Base-by-base conservation (phyloP, 2,797 vertebrate species). In the Zenarchopterus dispar region DNA sequence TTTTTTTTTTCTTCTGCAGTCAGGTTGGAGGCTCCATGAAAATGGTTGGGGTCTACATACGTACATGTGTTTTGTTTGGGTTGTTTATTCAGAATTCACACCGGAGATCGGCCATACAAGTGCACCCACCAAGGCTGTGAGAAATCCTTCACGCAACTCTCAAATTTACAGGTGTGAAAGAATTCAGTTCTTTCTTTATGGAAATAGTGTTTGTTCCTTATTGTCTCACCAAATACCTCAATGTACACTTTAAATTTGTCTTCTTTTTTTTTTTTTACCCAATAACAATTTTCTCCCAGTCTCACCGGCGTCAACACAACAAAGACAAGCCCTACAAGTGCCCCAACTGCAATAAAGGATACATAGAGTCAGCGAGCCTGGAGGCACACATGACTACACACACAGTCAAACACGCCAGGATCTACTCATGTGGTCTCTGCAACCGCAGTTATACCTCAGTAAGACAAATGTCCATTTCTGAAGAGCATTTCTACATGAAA, bases 301-400 rank as follows among this genome's bases (percentile, higher is more conserved):
- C 97, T 67, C 98, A 99, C 81, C 96, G 98, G 77, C 94, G 97
- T 89, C 98, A 99, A 83, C 98, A 99, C 93, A 99, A 99, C 91
- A 99, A 99, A 93, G 98, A 99, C 90, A 99, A 99, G 91, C 98
- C 98, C 51, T 99, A 95, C 92, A 99, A 99, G 94, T 99, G 98
- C 93, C 92, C 95, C 88, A 96, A 98, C 87, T 99, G 98, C 91
- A 97, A 99, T 89, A 95, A 97, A 75, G 98, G 97, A 4, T 99
- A 99, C 83, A 93, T 95, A 41, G 98, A 99, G 44, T 91, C 95
- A 2, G 93, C 95, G 48, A 97, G 96, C 0, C 88, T 99, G 63
- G 97, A 99, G 89, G 96, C 97, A 24, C 98, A 99, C 91, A 93
- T 99, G 84, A 94, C 96, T 24, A 98, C 97, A 0, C 98, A 99